A percentile compares a stretch with the other conserved stretches of the same genome.
Evolutionary conservation across 2,113 vertebrate genomes (phyloP).

Genomic region (Alosa alosa): DNA sequence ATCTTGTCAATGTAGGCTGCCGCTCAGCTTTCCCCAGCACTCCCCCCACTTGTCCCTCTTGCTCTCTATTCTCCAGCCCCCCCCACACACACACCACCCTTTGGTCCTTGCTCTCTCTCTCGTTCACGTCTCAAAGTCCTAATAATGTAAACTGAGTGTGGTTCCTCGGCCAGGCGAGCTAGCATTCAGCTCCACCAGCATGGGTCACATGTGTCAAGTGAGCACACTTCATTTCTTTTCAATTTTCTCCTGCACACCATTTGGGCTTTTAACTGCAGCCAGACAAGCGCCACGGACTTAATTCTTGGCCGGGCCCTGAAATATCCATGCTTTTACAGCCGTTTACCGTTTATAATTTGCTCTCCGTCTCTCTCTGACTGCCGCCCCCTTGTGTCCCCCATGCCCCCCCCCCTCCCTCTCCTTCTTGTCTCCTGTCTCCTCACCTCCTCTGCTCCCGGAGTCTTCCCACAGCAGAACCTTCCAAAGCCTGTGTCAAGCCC

Average conservation of each 20-base stretch:
- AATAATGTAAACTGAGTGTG: conserved; percentile 75
- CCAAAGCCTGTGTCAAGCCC: conserved; percentile 6
- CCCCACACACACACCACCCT: conserved; percentile 43
- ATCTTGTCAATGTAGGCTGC: conserved; percentile 68
- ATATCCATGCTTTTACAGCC: conserved; percentile 27
- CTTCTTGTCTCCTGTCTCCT: background rate
- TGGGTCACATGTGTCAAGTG: conserved; percentile 74
- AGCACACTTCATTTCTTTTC: conserved; percentile 68
- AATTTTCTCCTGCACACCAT: conserved; percentile 49
- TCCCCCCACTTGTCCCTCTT: conserved; percentile 38
- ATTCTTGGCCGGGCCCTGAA: conserved; percentile 38
- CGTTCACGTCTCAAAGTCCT: conserved; percentile 62
- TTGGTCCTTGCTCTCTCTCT: background rate
- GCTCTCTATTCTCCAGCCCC: conserved; percentile 38
- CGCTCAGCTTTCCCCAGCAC: conserved; percentile 65
- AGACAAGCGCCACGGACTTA: conserved; percentile 34
- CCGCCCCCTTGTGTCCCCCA: conserved; percentile 10
- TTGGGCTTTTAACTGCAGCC: conserved; percentile 43
- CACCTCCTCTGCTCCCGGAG: background rate
- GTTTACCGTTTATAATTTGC: conserved; percentile 35
- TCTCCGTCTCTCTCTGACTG: background rate
- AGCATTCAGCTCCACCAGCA: conserved; percentile 63
- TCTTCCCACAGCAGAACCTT: background rate
- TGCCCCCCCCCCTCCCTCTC: background rate
- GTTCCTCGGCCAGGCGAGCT: conserved; percentile 62